phyloP scores from a whole-genome alignment of 2,113 vertebrate genomes.

The Cheilinus undulatus region DNA sequence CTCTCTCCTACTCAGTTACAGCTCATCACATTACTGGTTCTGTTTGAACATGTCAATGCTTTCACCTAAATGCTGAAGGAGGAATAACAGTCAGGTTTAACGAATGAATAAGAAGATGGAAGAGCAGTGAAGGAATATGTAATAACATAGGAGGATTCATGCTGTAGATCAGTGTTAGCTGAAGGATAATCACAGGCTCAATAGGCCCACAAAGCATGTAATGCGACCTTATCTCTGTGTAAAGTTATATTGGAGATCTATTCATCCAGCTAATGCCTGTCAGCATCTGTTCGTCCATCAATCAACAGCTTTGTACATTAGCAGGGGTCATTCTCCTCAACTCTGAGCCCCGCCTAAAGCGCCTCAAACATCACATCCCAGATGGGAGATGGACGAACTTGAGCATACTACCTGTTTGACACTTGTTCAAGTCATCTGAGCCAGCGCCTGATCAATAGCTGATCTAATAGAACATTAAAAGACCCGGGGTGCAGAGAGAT shows the following conservation, averaged over 20 bases:
- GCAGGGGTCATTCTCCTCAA: constrained; percentile 29
- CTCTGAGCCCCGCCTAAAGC: not conserved
- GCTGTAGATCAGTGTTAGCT: not conserved
- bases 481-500: constrained; percentile 51
- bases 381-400: constrained; percentile 39
- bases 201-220: constrained; percentile 27
- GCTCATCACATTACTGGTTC: constrained; percentile 50
- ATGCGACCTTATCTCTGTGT: constrained; percentile 25
- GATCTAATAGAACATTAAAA: constrained; percentile 77
- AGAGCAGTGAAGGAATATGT: not conserved
- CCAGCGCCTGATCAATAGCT: constrained; percentile 75
- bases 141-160: constrained; percentile 7
- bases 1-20: constrained; percentile 50
- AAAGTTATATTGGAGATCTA: constrained; percentile 37
- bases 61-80: constrained; percentile 38
- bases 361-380: constrained; percentile 42
- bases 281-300: constrained; percentile 44
- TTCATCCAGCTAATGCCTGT: constrained; percentile 42
- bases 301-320: constrained; percentile 40
- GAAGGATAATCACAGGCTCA: not conserved
- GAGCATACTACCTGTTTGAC: constrained; percentile 61
- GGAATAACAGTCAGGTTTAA: constrained; percentile 7
- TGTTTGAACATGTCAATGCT: constrained; percentile 47
- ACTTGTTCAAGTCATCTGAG: constrained; percentile 74
- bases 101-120: constrained; percentile 5